These are phyloP conservation scores for Subacronicta megacephala DNA, from an alignment of 2,888 invertebrate species.

Conservation along the genomic window DNA sequence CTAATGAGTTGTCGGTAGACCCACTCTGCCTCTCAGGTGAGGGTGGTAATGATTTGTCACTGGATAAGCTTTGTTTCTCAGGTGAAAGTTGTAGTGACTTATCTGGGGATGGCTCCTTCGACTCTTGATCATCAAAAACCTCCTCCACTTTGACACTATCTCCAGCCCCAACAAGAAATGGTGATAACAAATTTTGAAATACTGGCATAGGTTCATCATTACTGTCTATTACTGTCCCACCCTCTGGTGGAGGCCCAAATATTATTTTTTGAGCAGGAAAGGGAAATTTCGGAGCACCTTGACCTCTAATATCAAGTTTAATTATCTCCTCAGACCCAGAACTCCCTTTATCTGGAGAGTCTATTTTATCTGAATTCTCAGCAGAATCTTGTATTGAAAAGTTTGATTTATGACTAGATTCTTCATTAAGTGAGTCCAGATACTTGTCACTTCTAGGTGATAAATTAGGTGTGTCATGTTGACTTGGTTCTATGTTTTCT, in stretches of 20 bases:
- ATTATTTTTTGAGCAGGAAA: conserved; percentile 80
- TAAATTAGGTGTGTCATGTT: conserved; percentile 60
- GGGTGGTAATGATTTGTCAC: conserved; percentile 54
- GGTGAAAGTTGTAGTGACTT: conserved; percentile 43
- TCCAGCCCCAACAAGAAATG: conserved; percentile 77
- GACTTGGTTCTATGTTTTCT: conserved; percentile 49
- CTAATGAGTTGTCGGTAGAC: conserved; percentile 64
- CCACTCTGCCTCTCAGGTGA: conserved; percentile 52
- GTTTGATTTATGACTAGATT: conserved; percentile 65
- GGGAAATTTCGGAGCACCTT: conserved; percentile 76
- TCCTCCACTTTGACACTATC: conserved; percentile 73
- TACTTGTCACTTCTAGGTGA: conserved; percentile 76
- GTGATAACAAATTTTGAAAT: conserved; percentile 79
- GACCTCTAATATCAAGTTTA: conserved; percentile 85
- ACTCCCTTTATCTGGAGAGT: conserved; percentile 66
- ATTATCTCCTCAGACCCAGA: conserved; percentile 86
- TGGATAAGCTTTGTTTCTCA: conserved; percentile 57
- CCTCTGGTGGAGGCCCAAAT: conserved; percentile 84
- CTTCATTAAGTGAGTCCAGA: conserved; percentile 80
- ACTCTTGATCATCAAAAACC: conserved; percentile 63
- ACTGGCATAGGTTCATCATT: conserved; percentile 73
- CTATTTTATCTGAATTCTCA: conserved; percentile 60
- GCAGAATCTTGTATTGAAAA: conserved; percentile 57
- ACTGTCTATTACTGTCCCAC: conserved; percentile 71
- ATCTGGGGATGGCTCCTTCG: conserved; percentile 56